phyloP scores from a whole-genome alignment of 2,888 invertebrate species.

The Anthrax anthrax region DNA sequence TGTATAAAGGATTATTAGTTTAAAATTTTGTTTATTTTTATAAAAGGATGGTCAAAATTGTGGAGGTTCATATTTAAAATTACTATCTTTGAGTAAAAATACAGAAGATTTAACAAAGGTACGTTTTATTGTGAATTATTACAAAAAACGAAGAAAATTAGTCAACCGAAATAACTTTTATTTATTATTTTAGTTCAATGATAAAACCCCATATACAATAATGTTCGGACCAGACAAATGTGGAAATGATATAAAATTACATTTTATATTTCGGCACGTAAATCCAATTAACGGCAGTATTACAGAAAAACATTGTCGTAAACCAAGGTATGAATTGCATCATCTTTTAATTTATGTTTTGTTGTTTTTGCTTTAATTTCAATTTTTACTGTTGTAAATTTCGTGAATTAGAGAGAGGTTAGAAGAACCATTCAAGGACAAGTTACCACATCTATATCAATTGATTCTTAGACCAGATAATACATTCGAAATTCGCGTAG shows the following conservation, averaged over 20 bases:
- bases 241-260: constrained; percentile 86
- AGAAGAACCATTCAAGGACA: constrained; percentile 81
- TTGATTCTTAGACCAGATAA: constrained; percentile 67
- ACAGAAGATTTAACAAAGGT: constrained; percentile 54
- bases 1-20: not conserved
- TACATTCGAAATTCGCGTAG: constrained; percentile 64
- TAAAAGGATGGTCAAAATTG: constrained; percentile 91
- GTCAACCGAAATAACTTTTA: no score
- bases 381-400: no score
- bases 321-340: constrained; percentile 46
- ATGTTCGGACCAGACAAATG: constrained; percentile 99
- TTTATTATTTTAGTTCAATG: constrained; percentile 48
- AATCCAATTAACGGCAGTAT: constrained; percentile 83
- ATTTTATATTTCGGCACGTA: constrained; percentile 84
- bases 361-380: no score
- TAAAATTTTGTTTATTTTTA: constrained; percentile 5
- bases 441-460: constrained; percentile 78
- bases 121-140: constrained; percentile 1
- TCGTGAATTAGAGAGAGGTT: constrained; percentile 45
- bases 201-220: constrained; percentile 94
- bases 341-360: not conserved
- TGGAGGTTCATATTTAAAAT: constrained; percentile 94
- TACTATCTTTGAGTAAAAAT: constrained; percentile 60
- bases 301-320: constrained; percentile 93
- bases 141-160: no score